Evolutionary conservation across 2,888 invertebrate species (phyloP).

Genomic region (Pyrochroa serraticornis): DNA sequence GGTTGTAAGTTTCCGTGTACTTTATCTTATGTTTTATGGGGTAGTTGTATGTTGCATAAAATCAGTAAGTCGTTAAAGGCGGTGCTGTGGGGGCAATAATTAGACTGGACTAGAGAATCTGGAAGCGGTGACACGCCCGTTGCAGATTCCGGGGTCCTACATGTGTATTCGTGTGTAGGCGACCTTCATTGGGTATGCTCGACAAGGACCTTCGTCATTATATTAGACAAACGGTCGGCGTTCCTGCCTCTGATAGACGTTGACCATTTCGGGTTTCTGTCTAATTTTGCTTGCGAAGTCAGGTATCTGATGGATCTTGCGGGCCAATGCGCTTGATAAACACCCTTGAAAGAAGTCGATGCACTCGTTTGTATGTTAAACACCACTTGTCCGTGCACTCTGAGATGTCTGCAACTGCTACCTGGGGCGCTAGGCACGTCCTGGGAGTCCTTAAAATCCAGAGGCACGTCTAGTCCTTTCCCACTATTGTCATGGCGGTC

Average conservation of each 20-base stretch:
- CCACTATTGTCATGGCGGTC: slow-evolving; percentile 22
- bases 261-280: slow-evolving; percentile 13
- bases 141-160: slow-evolving; percentile 32
- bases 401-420: not conserved
- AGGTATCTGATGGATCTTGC: slow-evolving; percentile 23
- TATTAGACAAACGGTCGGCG: slow-evolving; percentile 33
- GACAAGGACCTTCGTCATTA: slow-evolving; percentile 34
- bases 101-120: slow-evolving; percentile 31
- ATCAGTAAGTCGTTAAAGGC: slow-evolving; percentile 32
- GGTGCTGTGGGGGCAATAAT: slow-evolving; percentile 30
- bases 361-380: slow-evolving; percentile 23
- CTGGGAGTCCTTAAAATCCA: slow-evolving; percentile 2
- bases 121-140: slow-evolving; percentile 31
- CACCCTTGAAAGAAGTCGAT: slow-evolving; percentile 17
- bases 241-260: slow-evolving; percentile 9
- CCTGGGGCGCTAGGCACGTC: slow-evolving; percentile 12
- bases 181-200: slow-evolving; percentile 35
- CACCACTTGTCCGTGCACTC: not conserved
- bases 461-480: slow-evolving; percentile 6
- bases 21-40: slow-evolving; percentile 33
- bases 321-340: slow-evolving; percentile 24
- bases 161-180: slow-evolving; percentile 34
- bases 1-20: slow-evolving; percentile 32
- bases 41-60: slow-evolving; percentile 32
- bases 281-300: slow-evolving; percentile 24